Evolutionary conservation across 2,888 invertebrate genomes (phyloP), one percentile per base, ranked within the genome.

Genomic region (Prosapia bicincta): DNA sequence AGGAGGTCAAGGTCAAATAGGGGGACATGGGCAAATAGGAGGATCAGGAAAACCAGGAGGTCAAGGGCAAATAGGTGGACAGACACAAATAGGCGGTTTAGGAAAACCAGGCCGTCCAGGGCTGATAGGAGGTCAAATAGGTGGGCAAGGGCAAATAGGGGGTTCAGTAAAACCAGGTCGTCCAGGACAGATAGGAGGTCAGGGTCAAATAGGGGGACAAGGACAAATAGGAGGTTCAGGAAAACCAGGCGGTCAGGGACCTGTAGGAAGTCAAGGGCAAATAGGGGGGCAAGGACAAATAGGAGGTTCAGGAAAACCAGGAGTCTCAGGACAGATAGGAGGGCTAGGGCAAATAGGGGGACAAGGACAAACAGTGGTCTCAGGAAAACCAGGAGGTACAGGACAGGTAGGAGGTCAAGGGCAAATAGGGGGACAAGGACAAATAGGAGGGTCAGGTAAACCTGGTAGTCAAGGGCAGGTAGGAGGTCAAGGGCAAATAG

Each of bases 31-130:
- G 68, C 82, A 81, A 81, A 84, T 84, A 28, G 23, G 54, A 20
- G 26, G 82, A 81, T 23, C 80, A 79, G 75, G 78, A 68, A 76
- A 79, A 20, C 80, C 80, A n/a, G 78, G 79, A 26, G 78, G 3
- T 3, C 83, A 83, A 77, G 85, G 85, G 68, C 82, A 81, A 81
- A 84, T 84, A 28, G 79, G 79, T 0, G 69, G 69, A 0, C 81
- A 80, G 0, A 81, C 78, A 54, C 9, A 83, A 82, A n/a, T 66
- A 0, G 82, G 76, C 24, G 80, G 0, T 81, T 81, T 81, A 75
- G 83, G 81, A 30, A 81, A 78, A 10, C 79, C 81, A 43, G 79
- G 80, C 25, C 72, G 76, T 25, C 81, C 82, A 73, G 80, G 80
- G 26, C 73, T 76, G 24, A 81, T n/a, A n/a, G n/a, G n/a, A n/a